Base-by-base conservation (phyloP, 2,797 vertebrate species). In the Microhierax caerulescens region DNA sequence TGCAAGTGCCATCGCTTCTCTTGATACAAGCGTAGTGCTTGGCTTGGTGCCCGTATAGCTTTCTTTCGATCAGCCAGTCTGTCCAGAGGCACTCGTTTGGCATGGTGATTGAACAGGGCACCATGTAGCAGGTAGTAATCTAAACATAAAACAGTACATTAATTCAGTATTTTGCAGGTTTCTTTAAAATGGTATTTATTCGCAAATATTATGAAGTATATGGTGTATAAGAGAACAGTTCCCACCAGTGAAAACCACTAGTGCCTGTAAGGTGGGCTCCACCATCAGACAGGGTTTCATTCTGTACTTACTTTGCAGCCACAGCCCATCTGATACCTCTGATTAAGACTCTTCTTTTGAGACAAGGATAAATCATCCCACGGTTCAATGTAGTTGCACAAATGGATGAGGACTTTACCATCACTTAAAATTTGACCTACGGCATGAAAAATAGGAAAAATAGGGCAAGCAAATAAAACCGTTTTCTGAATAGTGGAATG, bases 321-420 rank as follows among this genome's bases (percentile, higher is more conserved):
- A 85, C 99, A 99, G 97, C 99, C 99, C 98, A 98, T 98, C 96
- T 99, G 98, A 96, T 99, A 99, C 97, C 98, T 98, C 97, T 99
- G 99, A 95, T 99, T 99, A 75, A 99, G 98, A 92, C 99, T 99
- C 97, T 99, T 99, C 97, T 98, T 99, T 95, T 99, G 99, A 60
- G 99, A 98, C 91, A 98, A 85, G 36, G 99, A 99, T 67, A 99
- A 96, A 82, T 98, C 98, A 77, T 99, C 99, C 99, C 99, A 99
- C 2, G 98, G 98, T 89, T 99, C 98, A 17, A 99, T 98, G 57
- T 99, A 98, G 97, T 99, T 99, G 95, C 99, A 99, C 83, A 99
- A 97, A 64, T 98, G 98, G 90, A 99, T 98, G 75, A 98, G 98
- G 94, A 99, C 98, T 98, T 98, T 99, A 57, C 99, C 99, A 36